A percentile compares a stretch with the other conserved stretches of the same genome.
These are phyloP conservation scores for Drosophila tripunctata DNA, from an alignment of 2,888 invertebrate species.

Conservation along the genomic window DNA sequence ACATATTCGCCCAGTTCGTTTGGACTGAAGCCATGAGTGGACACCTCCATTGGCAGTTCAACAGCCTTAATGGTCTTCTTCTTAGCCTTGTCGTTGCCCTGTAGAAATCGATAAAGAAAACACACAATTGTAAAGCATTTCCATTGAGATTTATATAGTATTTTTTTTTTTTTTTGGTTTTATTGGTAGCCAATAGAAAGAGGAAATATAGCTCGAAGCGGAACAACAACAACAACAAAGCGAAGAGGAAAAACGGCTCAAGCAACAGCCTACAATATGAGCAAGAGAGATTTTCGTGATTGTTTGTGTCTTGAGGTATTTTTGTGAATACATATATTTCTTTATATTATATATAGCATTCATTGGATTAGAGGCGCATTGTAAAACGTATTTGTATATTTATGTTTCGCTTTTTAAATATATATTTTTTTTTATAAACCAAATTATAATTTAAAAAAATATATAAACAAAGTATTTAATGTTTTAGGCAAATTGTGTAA, in stretches of 20 bases:
- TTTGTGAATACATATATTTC: slow-evolving; percentile 35
- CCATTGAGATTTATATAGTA: background rate
- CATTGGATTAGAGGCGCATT: slow-evolving; percentile 57
- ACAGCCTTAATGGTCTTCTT: slow-evolving; percentile 92
- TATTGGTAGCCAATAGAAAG: slow-evolving; percentile 50
- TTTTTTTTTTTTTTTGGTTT: too few relatives aligned
- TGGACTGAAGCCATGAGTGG: slow-evolving; percentile 89
- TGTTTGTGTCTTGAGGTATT: slow-evolving; percentile 34
- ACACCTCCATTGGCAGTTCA: slow-evolving; percentile 93
- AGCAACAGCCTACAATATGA: slow-evolving; percentile 75
- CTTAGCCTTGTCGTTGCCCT: slow-evolving; percentile 87
- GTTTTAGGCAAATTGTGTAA: slow-evolving; percentile 59
- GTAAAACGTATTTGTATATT: slow-evolving; percentile 37
- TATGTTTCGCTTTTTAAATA: background rate
- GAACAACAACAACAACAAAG: slow-evolving; percentile 68
- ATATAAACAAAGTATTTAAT: slow-evolving; percentile 28
- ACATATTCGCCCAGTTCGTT: slow-evolving; percentile 89
- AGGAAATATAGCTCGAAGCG: slow-evolving; percentile 65
- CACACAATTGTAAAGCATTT: slow-evolving; percentile 4
- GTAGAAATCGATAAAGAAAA: slow-evolving; percentile 29
- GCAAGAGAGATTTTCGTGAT: slow-evolving; percentile 49
- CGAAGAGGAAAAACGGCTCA: slow-evolving; percentile 81
- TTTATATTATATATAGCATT: slow-evolving; percentile 52
- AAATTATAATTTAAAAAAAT: slow-evolving; percentile 2
- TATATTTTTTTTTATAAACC: background rate